Evolutionary conservation across 2,797 vertebrate genomes (phyloP).

Genomic region (Myotis pilosus): DNA sequence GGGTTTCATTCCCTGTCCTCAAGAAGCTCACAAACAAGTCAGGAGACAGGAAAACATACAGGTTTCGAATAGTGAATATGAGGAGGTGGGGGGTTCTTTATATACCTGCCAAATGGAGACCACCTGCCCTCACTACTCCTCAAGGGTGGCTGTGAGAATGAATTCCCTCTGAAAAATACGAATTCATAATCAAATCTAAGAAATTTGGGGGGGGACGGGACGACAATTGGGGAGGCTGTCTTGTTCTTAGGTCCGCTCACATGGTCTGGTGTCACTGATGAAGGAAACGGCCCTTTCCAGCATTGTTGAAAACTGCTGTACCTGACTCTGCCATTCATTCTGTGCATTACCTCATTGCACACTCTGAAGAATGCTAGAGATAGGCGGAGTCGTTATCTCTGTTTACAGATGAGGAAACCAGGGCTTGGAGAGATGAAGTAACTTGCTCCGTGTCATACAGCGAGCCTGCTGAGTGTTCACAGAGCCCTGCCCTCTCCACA

Average conservation of each 20-base stretch:
- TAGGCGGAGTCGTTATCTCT: not conserved
- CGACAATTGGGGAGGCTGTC: not conserved
- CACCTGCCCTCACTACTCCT: not conserved
- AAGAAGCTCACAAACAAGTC: not conserved
- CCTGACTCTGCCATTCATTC: not conserved
- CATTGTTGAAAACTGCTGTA: not conserved
- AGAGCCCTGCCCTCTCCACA: not conserved
- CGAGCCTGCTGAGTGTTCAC: not conserved
- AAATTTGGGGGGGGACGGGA: not conserved
- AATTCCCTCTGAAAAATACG: not conserved
- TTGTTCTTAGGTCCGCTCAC: not conserved
- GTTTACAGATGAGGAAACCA: constrained; percentile 47
- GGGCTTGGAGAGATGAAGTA: not conserved
- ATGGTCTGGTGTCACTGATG: not conserved
- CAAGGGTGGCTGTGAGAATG: not conserved
- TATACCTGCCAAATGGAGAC: not conserved
- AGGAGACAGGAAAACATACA: not conserved
- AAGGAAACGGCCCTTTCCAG: not conserved
- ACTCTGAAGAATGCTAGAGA: not conserved
- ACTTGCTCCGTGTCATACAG: not conserved
- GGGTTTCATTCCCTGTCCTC: not conserved
- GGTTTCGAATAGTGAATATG: not conserved
- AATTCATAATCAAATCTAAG: not conserved
- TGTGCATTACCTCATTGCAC: not conserved
- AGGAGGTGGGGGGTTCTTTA: not conserved